A percentile compares a stretch with the other conserved stretches of the same genome.
These are phyloP conservation scores for Taenaris catops DNA, from an alignment of 2,888 invertebrate genomes.

Conservation along the genomic window DNA sequence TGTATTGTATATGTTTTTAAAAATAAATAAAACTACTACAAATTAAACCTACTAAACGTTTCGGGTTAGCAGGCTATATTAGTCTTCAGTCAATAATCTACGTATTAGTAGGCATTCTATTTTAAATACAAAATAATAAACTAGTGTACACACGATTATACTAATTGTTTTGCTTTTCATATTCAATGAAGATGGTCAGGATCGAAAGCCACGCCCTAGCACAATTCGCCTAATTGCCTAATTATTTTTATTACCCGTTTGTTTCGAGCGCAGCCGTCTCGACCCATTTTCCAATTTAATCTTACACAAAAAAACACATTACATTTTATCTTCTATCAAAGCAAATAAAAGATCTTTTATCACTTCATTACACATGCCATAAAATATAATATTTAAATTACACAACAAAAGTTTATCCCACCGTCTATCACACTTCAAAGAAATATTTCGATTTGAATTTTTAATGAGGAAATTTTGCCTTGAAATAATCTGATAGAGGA, in stretches of 20 bases:
- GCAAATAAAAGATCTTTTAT: constrained; percentile 5
- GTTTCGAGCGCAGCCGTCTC: constrained; percentile 49
- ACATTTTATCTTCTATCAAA: constrained; percentile 7
- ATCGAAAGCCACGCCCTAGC: constrained; percentile 52
- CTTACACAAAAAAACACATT: constrained; percentile 27
- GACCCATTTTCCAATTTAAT: constrained; percentile 55
- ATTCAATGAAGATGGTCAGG: constrained; percentile 41
- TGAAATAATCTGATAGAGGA: constrained; percentile 29
- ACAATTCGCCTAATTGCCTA: constrained; percentile 66
- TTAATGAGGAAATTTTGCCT: constrained; percentile 30
- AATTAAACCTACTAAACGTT: no score
- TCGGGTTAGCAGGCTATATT: no score
- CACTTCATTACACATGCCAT: constrained; percentile 6
- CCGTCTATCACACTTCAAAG: constrained; percentile 32
- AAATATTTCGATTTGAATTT: constrained; percentile 30
- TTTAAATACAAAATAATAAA: no score
- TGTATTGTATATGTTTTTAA: no score
- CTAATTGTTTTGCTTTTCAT: constrained; percentile 29
- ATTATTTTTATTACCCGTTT: constrained; percentile 75
- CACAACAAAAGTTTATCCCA: no score
- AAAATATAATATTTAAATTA: constrained; percentile 7
- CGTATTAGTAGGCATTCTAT: no score
- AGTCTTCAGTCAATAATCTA: no score
- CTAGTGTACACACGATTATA: no score
- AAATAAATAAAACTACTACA: no score